phyloP scores from a whole-genome alignment of 2,113 vertebrate species.

The Cygnus atratus region DNA sequence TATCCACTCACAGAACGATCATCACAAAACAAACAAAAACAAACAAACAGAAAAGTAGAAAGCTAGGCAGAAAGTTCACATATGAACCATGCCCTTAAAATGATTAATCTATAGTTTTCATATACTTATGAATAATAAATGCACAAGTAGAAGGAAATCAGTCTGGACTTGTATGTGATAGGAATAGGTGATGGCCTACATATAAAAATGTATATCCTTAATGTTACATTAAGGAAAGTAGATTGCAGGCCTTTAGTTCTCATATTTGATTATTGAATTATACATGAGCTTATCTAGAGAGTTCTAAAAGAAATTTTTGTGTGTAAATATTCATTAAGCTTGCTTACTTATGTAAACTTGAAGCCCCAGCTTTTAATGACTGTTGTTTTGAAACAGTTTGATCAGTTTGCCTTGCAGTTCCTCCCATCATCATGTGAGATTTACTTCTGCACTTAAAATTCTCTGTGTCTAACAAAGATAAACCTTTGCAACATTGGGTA shows the following conservation, averaged over 20 bases:
- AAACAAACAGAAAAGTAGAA: background rate
- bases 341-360: background rate
- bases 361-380: background rate
- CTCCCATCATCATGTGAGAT: background rate
- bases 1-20: background rate
- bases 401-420: background rate
- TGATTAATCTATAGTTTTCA: slow-evolving; percentile 4
- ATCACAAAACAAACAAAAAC: background rate
- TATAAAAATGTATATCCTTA: background rate
- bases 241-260: background rate
- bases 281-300: background rate
- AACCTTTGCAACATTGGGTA: accelerated
- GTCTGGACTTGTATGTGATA: background rate
- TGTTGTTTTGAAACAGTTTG: background rate
- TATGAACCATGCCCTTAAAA: background rate
- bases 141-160: background rate
- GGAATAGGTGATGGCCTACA: background rate
- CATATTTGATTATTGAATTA: background rate
- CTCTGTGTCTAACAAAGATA: background rate
- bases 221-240: background rate
- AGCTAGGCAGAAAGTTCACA: background rate
- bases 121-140: slow-evolving; percentile 4
- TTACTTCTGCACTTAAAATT: accelerated
- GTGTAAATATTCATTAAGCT: background rate
- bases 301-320: background rate